These are phyloP conservation scores for Volucella inanis DNA, from an alignment of 2,888 invertebrate genomes.

Conservation along the genomic window DNA sequence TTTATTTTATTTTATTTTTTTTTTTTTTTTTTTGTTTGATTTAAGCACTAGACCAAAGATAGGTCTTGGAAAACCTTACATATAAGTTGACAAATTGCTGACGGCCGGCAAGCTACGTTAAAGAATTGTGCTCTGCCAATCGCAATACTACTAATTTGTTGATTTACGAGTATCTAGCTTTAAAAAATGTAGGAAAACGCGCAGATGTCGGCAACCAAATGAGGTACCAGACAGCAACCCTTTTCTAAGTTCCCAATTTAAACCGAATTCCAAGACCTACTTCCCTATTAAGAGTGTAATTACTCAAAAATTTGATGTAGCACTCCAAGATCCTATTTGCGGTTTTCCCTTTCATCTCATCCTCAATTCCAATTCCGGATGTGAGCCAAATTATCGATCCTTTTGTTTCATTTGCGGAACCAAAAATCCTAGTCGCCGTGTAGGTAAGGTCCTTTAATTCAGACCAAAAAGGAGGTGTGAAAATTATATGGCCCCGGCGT, in stretches of 20 bases:
- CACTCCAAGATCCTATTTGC: conserved; percentile 38
- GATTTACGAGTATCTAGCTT: no score
- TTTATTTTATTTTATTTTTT: no score
- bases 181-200: no score
- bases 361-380: conserved; percentile 53
- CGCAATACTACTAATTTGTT: no score
- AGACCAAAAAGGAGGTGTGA: conserved; percentile 65
- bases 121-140: no score
- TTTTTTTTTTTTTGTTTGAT: no score
- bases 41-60: no score
- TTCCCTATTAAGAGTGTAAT: neutral
- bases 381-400: conserved; percentile 55
- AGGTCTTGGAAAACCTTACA: no score
- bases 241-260: neutral
- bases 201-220: no score
- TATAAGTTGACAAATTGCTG: no score
- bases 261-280: neutral
- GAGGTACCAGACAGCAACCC: neutral
- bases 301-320: neutral
- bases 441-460: conserved; percentile 55
- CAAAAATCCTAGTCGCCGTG: conserved; percentile 12
- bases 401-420: conserved; percentile 34
- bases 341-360: conserved; percentile 70
- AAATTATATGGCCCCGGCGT: conserved; percentile 68
- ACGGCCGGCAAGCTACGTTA: no score